Evolutionary conservation across 2,113 vertebrate species (phyloP), one percentile per base, ranked within the genome.

Genomic region (Amphiprion percula): DNA sequence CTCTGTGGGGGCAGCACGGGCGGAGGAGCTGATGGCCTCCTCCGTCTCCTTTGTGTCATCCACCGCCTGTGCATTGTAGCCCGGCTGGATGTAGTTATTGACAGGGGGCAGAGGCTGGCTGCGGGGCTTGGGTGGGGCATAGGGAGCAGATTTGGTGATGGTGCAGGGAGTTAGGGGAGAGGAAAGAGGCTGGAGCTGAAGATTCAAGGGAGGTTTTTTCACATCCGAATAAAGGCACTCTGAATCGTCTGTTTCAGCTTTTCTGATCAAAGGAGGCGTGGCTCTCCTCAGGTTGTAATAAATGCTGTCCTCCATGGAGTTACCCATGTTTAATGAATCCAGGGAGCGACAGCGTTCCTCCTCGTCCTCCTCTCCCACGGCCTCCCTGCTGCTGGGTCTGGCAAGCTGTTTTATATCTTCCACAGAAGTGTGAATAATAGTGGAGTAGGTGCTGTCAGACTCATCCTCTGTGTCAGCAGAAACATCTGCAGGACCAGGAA

Each of bases 271-370:
- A 19, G 73, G 55, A 24, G 23, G 50, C 1, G 68, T 55, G n/a
- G 26, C 17, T 54, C 49, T 82, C 49, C n/a, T 72, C 54, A 83
- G 0, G 47, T 92, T 89, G 69, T 39, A 85, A 64, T 89, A 90
- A 82, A 79, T 55, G 53, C 4, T 33, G 17, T 77, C 71, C 0
- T 81, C 80, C 1, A 1, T 10, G 41, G 21, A 5, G 30, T 17
- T 14, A 15, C 83, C 56, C 58, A 74, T 46, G 19, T 49, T 68
- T 16, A 80, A 10, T n/a, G 76, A 37, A 1, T 77, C 83, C 47
- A 87, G 65, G 24, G 79, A 90, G 11, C 21, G 53, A 37, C 72
- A 83, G 8, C 15, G 28, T 30, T 79, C 83, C 1, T 77, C 70
- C 12, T 84, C 81, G 1, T 70, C 77, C 15, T 82, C 64, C 16